Base-by-base conservation (phyloP, 2,888 invertebrate genomes). In the Diploptera punctata region DNA sequence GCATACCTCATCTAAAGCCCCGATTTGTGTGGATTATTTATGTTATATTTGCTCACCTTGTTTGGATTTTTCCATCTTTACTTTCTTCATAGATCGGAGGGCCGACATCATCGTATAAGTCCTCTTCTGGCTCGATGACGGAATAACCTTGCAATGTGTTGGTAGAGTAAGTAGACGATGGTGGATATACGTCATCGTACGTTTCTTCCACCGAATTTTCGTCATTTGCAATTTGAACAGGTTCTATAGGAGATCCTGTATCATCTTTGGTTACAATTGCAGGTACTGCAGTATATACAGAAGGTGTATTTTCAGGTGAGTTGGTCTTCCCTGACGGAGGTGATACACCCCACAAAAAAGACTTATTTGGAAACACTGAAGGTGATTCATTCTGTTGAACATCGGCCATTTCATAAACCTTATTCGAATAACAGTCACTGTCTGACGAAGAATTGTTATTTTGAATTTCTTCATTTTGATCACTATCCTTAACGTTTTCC, bases 301-400 rank as follows among this genome's bases (percentile, higher is more conserved):
- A 24, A 7, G 47, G 61, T n/a, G 18, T 43, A 2, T 52, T 49
- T 5, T 31, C 57, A 10, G 47, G 47, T 19, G 61, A n/a, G 5
- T 21, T 60, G 13, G 38, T 7, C 7, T n/a, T 38, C 19, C 19
- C 16, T 19, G 24, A 13, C 26, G 54, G 38, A 5, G 60, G 13
- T n/a, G 62, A 69, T 5, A 24, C 18, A 13, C 88, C 86, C 87
- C 89, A 90, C 44, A 91, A 81, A 81, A 91, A 91, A 3, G 91
- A 91, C 76, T 85, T 86, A 78, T 91, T 91, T 1, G 90, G 90
- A 77, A 87, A 84, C 70, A 88, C 84, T 16, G 80, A 29, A 24
- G 21, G 24, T 29, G 3, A 24, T 1, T 57, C 57, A 7, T 3
- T 29, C n/a, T 57, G 29, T n/a, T 57, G 52, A 1, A 19, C 21